Evolutionary conservation across 2,797 vertebrate species (phyloP), one percentile per base, ranked within the genome.

Genomic region (Emydoidea blandingii): DNA sequence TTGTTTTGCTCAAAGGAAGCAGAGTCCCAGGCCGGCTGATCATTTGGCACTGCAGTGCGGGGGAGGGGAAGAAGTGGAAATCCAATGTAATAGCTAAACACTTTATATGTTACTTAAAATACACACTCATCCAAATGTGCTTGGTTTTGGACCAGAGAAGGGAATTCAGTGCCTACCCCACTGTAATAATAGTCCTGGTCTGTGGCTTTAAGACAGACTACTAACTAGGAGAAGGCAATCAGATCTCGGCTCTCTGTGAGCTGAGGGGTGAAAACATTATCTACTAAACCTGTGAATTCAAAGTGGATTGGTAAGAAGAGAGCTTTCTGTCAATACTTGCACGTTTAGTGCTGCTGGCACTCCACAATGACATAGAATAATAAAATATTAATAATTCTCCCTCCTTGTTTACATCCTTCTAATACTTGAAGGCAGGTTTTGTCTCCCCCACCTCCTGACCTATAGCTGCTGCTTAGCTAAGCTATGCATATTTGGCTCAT

Each of bases 371-470:
- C 76, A 49, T 2, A 2, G 88, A 81, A 62, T 25, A 41, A 81
- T 93, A 88, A 1, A 47, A 62, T 95, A 93, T 80, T 80, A 91
- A 81, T 74, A 81, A 78, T 50, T 95, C 49, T 94, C 86, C 59
- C 5, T 68, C 3, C 9, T 91, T 0, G 1, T 85, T 87, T 82
- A 9, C 41, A 88, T 34, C 34, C 85, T 37, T 87, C 68, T 56
- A 91, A 79, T 59, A 50, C 23, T 47, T 92, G 21, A 11, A 12
- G 81, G 81, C 81, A 92, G 19, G 65, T 19, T 57, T 85, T 92
- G 10, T 34, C 47, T 81, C 81, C 50, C 65, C 47, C 23, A 2
- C 87, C 49, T 91, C 57, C 86, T 90, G 86, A 86, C 84, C 78
- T 80, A 21, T 49, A 59, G 76, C 72, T 81, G 18, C 91, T 95